phyloP scores from a whole-genome alignment of 2,888 invertebrate genomes.

The Panzeria rudis region DNA sequence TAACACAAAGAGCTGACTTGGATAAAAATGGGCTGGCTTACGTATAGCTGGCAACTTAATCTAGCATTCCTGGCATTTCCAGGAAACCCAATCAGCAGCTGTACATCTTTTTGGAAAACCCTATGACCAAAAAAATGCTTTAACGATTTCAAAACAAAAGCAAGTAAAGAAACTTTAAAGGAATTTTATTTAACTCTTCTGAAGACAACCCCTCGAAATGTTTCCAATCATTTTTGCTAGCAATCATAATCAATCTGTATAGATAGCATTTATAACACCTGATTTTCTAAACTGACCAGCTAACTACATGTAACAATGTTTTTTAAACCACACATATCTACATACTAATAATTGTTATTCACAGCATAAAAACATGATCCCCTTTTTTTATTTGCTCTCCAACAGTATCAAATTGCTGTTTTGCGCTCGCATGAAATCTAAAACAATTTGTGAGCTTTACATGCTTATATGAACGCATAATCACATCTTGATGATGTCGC shows the following conservation, averaged over 20 bases:
- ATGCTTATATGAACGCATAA: conserved; percentile 62
- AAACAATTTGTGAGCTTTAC: conserved; percentile 64
- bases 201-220: no score
- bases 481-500: conserved; percentile 69
- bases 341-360: conserved; percentile 38
- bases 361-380: conserved; percentile 5
- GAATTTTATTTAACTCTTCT: no score
- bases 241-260: background rate
- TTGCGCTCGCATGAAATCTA: conserved; percentile 44
- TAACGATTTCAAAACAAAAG: no score
- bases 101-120: no score
- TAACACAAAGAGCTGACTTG: no score
- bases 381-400: background rate
- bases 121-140: no score
- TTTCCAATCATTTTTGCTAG: background rate
- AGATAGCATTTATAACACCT: conserved; percentile 23
- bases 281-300: conserved; percentile 13
- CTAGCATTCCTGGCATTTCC: no score
- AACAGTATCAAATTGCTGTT: conserved; percentile 9
- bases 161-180: no score
- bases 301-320: background rate
- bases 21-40: no score
- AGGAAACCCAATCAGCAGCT: no score
- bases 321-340: conserved; percentile 9
- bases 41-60: no score